phyloP scores from a whole-genome alignment of 2,797 vertebrate genomes.

The Caiman crocodilus region DNA sequence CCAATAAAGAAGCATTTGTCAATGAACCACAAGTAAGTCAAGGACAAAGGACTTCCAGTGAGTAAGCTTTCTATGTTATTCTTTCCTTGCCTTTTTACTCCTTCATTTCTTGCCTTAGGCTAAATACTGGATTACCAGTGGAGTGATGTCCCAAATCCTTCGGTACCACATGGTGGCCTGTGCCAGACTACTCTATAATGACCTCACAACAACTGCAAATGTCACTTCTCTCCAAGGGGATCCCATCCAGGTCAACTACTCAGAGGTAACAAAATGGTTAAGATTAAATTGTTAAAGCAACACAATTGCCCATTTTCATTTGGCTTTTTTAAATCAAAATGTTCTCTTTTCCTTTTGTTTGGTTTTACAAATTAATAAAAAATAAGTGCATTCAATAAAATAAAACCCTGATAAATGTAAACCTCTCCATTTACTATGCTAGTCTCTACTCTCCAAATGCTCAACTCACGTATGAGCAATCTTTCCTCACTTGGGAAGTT shows the following conservation, averaged over 20 bases:
- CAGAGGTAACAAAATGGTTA: slow-evolving; percentile 81
- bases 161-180: slow-evolving; percentile 91
- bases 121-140: slow-evolving; percentile 75
- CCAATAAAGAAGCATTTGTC: slow-evolving; percentile 67
- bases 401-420: background rate
- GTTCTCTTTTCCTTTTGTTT: background rate
- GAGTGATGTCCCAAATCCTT: slow-evolving; percentile 80
- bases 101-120: slow-evolving; percentile 69
- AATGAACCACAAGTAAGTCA: slow-evolving; percentile 74
- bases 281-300: background rate
- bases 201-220: slow-evolving; percentile 82
- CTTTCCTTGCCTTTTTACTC: background rate
- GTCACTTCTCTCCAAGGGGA: slow-evolving; percentile 89
- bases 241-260: slow-evolving; percentile 79
- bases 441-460: background rate
- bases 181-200: slow-evolving; percentile 82
- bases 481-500: background rate
- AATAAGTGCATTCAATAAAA: background rate
- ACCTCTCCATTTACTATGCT: accelerated
- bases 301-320: background rate
- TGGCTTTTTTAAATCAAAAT: background rate
- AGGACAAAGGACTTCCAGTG: background rate
- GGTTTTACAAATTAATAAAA: background rate
- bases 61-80: background rate
- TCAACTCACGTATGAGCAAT: background rate